Conservation (phyloP, 2,888 invertebrate species). For the Cephus runcator region DNA sequence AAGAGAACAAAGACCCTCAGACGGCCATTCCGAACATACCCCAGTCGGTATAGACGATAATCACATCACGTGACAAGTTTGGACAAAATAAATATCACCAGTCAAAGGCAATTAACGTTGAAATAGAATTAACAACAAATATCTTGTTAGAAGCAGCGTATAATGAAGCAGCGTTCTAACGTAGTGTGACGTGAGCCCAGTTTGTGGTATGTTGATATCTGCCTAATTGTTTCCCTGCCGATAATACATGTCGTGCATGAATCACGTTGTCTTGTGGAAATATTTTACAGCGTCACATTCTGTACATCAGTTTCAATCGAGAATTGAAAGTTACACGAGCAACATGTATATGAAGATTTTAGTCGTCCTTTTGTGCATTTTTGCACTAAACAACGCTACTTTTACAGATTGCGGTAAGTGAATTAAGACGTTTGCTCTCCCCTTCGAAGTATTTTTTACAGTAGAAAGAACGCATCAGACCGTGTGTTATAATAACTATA, state of each 20-base stretch:
- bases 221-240: background rate
- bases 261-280: background rate
- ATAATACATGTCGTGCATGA: background rate
- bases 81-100: background rate
- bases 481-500: background rate
- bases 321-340: slow-evolving; percentile 21
- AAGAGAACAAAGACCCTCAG: too few relatives aligned
- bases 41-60: background rate
- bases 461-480: background rate
- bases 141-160: background rate
- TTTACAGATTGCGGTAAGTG: slow-evolving; percentile 38
- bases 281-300: background rate
- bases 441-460: background rate
- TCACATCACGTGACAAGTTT: background rate
- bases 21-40: too few relatives aligned
- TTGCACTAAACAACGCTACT: slow-evolving; percentile 20
- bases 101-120: background rate
- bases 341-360: slow-evolving; percentile 37
- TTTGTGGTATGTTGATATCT: background rate
- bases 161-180: background rate
- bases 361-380: slow-evolving; percentile 28
- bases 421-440: background rate
- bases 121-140: background rate
- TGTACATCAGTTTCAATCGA: background rate
- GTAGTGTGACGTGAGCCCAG: background rate